Percentiles rank a stretch among this genome's conserved stretches.
These are phyloP conservation scores for Darevskia nairensis DNA, from an alignment of 2,797 vertebrate genomes.

Conservation along the genomic window DNA sequence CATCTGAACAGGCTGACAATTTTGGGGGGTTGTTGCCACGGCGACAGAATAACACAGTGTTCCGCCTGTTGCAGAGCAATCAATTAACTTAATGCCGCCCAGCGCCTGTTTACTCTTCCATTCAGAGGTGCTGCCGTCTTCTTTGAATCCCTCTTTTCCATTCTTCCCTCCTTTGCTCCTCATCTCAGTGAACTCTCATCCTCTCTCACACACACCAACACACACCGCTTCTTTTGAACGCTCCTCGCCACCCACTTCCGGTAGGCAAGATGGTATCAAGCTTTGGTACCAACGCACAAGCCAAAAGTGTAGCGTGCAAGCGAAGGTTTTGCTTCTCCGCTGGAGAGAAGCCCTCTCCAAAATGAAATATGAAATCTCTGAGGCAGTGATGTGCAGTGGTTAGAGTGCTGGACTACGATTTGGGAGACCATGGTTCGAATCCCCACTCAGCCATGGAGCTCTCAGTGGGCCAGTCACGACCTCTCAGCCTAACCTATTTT, in stretches of 20 bases:
- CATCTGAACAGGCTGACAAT: conserved; percentile 88
- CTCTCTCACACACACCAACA: conserved; percentile 33
- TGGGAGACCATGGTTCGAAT: no score
- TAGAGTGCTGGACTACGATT: no score
- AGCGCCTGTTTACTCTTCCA: conserved; percentile 81
- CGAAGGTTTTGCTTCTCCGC: not conserved
- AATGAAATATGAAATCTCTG: not conserved
- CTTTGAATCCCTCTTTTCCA: conserved; percentile 28
- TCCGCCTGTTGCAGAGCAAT: conserved; percentile 87
- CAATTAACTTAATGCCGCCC: conserved; percentile 89
- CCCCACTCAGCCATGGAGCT: no score
- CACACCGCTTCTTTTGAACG: not conserved
- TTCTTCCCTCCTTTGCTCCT: conserved; percentile 49
- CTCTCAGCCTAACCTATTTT: no score
- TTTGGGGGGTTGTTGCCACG: conserved; percentile 85
- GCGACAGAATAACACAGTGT: conserved; percentile 87
- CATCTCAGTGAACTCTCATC: conserved; percentile 24
- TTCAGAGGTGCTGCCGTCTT: conserved; percentile 67
- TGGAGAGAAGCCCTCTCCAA: not conserved
- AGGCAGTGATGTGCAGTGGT: no score
- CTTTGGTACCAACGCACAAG: not conserved
- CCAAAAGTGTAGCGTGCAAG: not conserved
- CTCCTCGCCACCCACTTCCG: not conserved
- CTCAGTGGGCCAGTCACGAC: no score
- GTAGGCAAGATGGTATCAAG: not conserved